These are phyloP conservation scores for Varecia variegata DNA, from an alignment of 2,797 vertebrate genomes.

Conservation along the genomic window DNA sequence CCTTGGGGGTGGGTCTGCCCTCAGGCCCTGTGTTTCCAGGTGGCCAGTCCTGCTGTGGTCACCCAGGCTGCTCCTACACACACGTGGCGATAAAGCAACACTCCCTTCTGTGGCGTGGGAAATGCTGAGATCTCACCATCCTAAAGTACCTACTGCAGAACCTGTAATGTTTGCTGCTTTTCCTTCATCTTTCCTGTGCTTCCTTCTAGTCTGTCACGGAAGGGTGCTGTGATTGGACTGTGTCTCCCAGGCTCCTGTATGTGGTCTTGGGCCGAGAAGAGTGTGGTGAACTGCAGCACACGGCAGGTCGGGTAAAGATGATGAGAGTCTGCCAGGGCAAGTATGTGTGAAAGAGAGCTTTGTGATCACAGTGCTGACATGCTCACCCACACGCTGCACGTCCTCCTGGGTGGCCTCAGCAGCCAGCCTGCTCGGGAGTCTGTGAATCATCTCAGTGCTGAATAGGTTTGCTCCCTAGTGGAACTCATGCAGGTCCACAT, in stretches of 20 bases:
- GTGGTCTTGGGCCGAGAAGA: not conserved
- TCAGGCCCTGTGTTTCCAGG: not conserved
- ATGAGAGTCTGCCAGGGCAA: not conserved
- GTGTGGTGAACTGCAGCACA: not conserved
- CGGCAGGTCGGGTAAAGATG: not conserved
- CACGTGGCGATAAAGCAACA: not conserved
- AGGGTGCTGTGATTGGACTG: not conserved
- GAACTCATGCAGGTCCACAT: not conserved
- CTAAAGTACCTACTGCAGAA: not conserved
- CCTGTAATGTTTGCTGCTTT: not conserved
- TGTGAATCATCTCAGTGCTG: not conserved
- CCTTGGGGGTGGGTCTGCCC: not conserved
- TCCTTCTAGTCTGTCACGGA: not conserved
- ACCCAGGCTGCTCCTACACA: not conserved
- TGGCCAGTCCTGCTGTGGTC: not conserved
- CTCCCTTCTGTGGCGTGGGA: not conserved
- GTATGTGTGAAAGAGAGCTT: not conserved
- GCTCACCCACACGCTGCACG: accelerated
- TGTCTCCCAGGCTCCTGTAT: not conserved
- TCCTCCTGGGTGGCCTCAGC: not conserved
- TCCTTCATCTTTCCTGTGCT: not conserved
- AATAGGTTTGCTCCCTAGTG: not conserved
- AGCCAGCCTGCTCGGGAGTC: not conserved
- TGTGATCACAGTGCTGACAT: not conserved
- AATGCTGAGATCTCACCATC: not conserved